A percentile compares a stretch with the other conserved stretches of the same genome.
Conservation (phyloP, 1,140 invertebrate genomes). For the Atopsyche davidsoni region DNA sequence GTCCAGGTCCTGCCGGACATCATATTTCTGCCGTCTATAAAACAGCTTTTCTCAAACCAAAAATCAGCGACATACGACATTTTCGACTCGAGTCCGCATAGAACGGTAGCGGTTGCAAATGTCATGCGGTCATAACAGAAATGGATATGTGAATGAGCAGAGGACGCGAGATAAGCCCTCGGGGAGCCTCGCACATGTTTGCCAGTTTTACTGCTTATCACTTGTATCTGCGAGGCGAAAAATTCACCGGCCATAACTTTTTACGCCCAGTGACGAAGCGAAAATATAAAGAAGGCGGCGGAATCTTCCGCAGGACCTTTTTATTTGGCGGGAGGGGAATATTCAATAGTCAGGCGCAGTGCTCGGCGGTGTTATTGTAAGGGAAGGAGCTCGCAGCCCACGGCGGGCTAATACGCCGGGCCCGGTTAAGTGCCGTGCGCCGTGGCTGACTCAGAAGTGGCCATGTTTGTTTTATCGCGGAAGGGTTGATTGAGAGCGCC, state of each 20-base stretch:
- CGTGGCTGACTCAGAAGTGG: too few relatives aligned
- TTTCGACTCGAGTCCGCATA: too few relatives aligned
- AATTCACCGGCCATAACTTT: constrained; percentile 14
- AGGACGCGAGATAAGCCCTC: constrained; percentile 2
- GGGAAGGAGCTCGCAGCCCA: too few relatives aligned
- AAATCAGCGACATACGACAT: neutral
- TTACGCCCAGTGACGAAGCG: constrained; percentile 9
- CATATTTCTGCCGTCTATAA: too few relatives aligned
- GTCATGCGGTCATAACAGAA: constrained; percentile 9
- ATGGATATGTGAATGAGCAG: constrained; percentile 6
- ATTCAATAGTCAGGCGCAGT: too few relatives aligned
- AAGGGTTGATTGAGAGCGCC: too few relatives aligned
- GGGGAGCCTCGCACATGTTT: constrained; percentile 8
- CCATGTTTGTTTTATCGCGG: too few relatives aligned
- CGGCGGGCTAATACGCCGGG: too few relatives aligned
- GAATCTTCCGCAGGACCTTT: neutral
- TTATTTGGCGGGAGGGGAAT: too few relatives aligned
- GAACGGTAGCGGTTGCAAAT: neutral
- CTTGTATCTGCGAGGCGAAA: constrained; percentile 1
- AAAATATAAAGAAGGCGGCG: neutral
- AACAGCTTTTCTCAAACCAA: too few relatives aligned
- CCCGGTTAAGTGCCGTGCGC: too few relatives aligned
- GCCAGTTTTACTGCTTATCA: constrained; percentile 11
- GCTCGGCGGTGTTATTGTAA: too few relatives aligned
- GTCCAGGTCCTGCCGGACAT: neutral